Evolutionary conservation across 2,888 invertebrate species (phyloP), one percentile per base, ranked within the genome.

Genomic region (Cephalotes varians): DNA sequence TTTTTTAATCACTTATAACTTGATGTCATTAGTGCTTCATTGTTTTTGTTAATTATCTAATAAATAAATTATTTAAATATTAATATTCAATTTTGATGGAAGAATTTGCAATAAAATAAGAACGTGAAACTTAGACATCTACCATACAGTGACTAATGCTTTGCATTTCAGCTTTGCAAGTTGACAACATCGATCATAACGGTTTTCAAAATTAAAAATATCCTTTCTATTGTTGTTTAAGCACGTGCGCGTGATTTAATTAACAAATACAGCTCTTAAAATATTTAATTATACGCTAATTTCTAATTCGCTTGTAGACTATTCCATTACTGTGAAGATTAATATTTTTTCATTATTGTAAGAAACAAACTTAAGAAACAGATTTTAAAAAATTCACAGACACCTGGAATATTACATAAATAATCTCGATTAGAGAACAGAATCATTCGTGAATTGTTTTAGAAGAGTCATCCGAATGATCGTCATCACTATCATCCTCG

Each of bases 241-340:
- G 12, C 40, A 28, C 49, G 49, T 12, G 12, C 40, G 15, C 15
- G 15, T 5, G 15, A 56, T 58, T 72, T 44, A 28, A 72, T 40
- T 72, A 31, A 31, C 28, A 71, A 51, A 34, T 51, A 54, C 21
- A 51, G 15, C 21, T 49, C 1, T 51, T 54, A 37, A 34, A 40
- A 56, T n/a, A 56, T 44, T 56, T 72, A 58, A 56, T 72, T 72
- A 58, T 12, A 40, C 6, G 56, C n/a, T 56, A 56, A 25, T 56
- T 56, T 3, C n/a, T 71, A 56, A 71, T 71, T 69, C 15, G 15
- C 49, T 51, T 18, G 21, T 47, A 31, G 12, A 7, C 10, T 67
- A 12, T 18, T 74, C 21, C 25, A 15, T 62, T 44, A 21, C 21
- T 60, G n/a, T n/a, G 7, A 47, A 40, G 47, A 49, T 49, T 25